Evolutionary conservation across 2,113 vertebrate genomes (phyloP), one percentile per base, ranked within the genome.

Genomic region (Cryptotis parvus): DNA sequence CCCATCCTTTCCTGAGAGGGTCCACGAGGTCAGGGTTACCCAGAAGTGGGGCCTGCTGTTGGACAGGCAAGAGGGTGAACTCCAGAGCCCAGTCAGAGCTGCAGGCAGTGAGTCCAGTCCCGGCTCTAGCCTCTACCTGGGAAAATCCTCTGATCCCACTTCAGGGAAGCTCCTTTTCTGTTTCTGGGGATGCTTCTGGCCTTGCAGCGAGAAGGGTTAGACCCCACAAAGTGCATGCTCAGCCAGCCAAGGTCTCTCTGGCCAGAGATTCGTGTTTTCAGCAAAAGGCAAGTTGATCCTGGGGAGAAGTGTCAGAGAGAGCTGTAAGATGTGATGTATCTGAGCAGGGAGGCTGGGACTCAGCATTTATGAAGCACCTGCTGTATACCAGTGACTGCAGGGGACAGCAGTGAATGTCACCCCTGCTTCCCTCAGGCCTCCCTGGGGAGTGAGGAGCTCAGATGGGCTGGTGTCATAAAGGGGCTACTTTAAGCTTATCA

Each of bases 81-180:
- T 75, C 85, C 76, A 41, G 55, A 35, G 5, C n/a, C 39, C 29
- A 14, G 63, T 79, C 63, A 80, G 39, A 76, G 73, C 77, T 39
- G 18, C 79, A 45, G 22, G 35, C 15, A 14, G 72, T 29, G 45
- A 90, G 31, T 29, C 55, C 16, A 70, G 18, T 41, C 20, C 85
- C 27, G 14, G 3, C 49, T 52, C 49, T 4, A 52, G 16, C 49
- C 49, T 10, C 49, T 52, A 52, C 49, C 49, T 8, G 16, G 16
- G 49, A 52, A 52, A 2, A 45, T 6, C 43, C 11, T 18, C 1
- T 66, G 72, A 37, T 55, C 66, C 10, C 35, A 55, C 63, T 24
- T 69, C 49, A 39, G 77, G 76, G 29, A 74, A 72, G 84, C 43
- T 84, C 24, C 18, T 68, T 65, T 96, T 65, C 26, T 22, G 55